These are phyloP conservation scores for Diplodus sargus DNA, from an alignment of 2,797 vertebrate genomes.

Conservation along the genomic window DNA sequence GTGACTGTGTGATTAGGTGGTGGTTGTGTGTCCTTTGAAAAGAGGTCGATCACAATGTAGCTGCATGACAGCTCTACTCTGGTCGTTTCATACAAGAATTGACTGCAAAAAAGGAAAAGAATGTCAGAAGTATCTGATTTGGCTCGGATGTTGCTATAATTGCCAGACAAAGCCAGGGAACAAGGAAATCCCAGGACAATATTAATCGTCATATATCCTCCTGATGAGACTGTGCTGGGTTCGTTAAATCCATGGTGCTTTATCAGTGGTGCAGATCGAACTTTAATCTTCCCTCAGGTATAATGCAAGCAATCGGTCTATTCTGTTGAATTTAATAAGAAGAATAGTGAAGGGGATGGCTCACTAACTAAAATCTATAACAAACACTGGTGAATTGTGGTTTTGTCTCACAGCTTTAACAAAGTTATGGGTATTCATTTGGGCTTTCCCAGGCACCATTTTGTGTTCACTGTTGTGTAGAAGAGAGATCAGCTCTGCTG, in stretches of 20 bases:
- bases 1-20: not conserved
- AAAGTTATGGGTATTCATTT: conserved; percentile 6
- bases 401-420: conserved; percentile 33
- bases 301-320: conserved; percentile 22
- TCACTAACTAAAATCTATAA: conserved; percentile 16
- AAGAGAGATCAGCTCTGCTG: not conserved
- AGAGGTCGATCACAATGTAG: not conserved
- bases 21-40: not conserved
- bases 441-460: not conserved
- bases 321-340: conserved; percentile 38
- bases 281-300: conserved; percentile 42
- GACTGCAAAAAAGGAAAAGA: not conserved
- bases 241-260: conserved; percentile 52
- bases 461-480: not conserved
- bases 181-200: conserved; percentile 15
- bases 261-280: conserved; percentile 50
- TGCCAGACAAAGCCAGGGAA: not conserved
- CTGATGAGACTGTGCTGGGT: conserved; percentile 35
- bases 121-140: conserved; percentile 14
- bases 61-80: not conserved
- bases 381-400: not conserved
- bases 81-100: not conserved
- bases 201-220: conserved; percentile 17
- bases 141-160: conserved; percentile 1
- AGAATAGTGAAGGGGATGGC: conserved; percentile 8